Percentiles rank a stretch among this genome's conserved stretches.
These are phyloP conservation scores for Chydorus sphaericus DNA, from an alignment of 2,888 invertebrate genomes.

Conservation along the genomic window DNA sequence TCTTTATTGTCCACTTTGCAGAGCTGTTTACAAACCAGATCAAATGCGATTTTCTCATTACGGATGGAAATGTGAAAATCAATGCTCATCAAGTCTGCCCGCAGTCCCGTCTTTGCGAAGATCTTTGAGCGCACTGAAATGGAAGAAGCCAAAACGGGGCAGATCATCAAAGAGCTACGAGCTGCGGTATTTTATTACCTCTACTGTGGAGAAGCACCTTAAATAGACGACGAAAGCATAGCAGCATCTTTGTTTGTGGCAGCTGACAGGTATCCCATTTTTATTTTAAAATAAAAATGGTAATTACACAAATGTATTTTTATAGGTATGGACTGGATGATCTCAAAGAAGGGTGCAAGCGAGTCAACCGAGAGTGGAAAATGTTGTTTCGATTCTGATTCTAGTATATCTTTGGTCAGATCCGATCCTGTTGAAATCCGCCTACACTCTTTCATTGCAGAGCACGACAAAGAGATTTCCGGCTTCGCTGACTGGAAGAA, in stretches of 20 bases:
- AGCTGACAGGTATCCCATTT: neutral
- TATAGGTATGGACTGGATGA: too few species aligned
- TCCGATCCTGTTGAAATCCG: neutral
- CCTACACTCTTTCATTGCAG: neutral
- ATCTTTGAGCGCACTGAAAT: neutral
- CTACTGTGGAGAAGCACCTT: neutral
- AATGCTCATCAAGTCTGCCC: neutral
- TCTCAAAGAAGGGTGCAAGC: too few species aligned
- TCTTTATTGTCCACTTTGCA: neutral
- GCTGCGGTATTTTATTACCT: neutral
- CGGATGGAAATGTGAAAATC: neutral
- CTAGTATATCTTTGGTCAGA: neutral
- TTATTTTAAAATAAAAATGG: neutral
- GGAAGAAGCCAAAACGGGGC: neutral
- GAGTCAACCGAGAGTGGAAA: neutral
- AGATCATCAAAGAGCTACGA: neutral
- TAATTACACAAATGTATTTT: too few species aligned
- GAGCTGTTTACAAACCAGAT: neutral
- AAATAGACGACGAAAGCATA: neutral
- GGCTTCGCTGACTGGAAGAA: neutral
- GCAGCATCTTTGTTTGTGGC: neutral
- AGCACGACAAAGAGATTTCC: neutral
- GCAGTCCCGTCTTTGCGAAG: neutral
- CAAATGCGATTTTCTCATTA: neutral
- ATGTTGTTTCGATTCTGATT: neutral